These are phyloP conservation scores for Trachelus troglodyta DNA, from an alignment of 2,888 invertebrate species.

Conservation along the genomic window DNA sequence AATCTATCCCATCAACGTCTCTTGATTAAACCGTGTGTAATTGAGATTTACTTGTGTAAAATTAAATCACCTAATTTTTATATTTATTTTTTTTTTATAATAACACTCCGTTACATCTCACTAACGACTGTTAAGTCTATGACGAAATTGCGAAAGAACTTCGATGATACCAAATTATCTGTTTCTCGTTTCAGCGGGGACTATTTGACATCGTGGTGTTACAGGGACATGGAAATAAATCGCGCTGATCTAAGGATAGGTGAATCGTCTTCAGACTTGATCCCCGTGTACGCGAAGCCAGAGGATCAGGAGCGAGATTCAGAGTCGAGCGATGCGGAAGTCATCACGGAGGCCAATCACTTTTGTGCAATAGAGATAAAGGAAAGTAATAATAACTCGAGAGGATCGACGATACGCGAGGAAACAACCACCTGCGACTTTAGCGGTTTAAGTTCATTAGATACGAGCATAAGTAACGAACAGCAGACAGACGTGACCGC, in stretches of 20 bases:
- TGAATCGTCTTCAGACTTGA: constrained; percentile 36
- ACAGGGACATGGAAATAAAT: constrained; percentile 50
- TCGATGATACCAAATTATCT: background rate
- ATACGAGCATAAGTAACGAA: constrained; percentile 30
- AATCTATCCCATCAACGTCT: background rate
- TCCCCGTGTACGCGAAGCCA: constrained; percentile 31
- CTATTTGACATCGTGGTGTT: constrained; percentile 5
- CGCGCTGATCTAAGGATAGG: constrained; percentile 41
- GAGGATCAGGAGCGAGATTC: constrained; percentile 31
- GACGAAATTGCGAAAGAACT: background rate
- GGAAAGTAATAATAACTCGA: constrained; percentile 24
- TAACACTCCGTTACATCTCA: background rate
- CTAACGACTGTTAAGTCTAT: background rate
- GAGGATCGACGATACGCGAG: constrained; percentile 18
- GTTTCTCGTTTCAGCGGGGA: constrained; percentile 18
- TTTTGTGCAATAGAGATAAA: constrained; percentile 41
- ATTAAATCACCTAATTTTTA: background rate
- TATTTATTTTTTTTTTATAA: background rate
- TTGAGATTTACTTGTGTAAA: background rate
- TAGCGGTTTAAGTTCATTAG: constrained; percentile 20
- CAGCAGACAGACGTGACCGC: constrained; percentile 28
- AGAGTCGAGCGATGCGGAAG: constrained; percentile 37
- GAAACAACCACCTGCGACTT: constrained; percentile 13
- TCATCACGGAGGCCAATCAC: constrained; percentile 39
- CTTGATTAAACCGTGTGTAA: background rate